A percentile compares a stretch with the other conserved stretches of the same genome.
These are phyloP conservation scores for Benitochromis conjunctus DNA, from an alignment of 2,113 vertebrate species.

Conservation along the genomic window DNA sequence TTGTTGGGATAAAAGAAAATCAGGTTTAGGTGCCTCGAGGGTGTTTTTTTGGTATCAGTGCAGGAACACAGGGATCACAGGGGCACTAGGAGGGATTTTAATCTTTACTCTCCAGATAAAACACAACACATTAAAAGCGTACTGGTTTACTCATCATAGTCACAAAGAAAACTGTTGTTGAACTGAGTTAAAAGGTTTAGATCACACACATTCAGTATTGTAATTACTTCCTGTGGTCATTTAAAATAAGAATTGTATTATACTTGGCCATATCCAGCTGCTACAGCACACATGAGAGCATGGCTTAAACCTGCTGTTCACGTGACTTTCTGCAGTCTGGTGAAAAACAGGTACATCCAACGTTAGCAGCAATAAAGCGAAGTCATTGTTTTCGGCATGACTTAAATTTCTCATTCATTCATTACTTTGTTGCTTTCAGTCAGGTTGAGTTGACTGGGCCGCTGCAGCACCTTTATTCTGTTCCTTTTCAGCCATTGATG, in stretches of 20 bases:
- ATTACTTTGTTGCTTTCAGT: neutral
- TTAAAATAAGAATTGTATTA: neutral
- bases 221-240: neutral
- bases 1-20: fast-evolving
- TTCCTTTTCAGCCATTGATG: neutral
- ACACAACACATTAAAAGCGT: neutral
- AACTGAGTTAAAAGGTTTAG: fast-evolving
- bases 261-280: neutral
- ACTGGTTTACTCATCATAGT: neutral
- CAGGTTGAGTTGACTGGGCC: neutral
- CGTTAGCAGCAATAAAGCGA: neutral
- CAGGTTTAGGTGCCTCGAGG: neutral
- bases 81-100: neutral
- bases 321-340: fast-evolving
- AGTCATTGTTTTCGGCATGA: neutral
- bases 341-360: neutral
- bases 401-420: neutral
- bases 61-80: neutral
- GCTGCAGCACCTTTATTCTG: fast-evolving
- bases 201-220: neutral
- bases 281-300: neutral
- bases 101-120: neutral
- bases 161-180: neutral
- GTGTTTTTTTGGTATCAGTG: neutral
- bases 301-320: neutral